Conservation (phyloP, 2,113 vertebrate genomes). For the Scortum barcoo region DNA sequence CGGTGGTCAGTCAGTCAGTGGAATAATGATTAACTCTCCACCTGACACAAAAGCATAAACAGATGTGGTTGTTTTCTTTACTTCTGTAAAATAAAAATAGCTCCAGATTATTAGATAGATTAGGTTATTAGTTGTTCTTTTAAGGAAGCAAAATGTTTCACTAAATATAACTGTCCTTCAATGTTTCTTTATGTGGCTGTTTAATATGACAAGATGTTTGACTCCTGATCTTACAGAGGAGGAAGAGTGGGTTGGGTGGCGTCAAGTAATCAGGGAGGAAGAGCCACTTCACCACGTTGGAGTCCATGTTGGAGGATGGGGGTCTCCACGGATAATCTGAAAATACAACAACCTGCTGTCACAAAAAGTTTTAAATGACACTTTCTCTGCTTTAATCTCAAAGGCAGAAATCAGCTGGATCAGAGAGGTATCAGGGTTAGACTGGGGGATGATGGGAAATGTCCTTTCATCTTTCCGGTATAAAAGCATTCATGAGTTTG, state of each 20-base stretch:
- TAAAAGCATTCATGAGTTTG: neutral
- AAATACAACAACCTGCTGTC: neutral
- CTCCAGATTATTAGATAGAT: too few species aligned
- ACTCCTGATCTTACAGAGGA: slow-evolving; percentile 89
- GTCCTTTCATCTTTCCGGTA: neutral
- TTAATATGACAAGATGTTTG: neutral
- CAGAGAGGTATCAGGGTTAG: neutral
- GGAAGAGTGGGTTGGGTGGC: slow-evolving; percentile 92
- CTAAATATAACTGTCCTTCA: too few species aligned
- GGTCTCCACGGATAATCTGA: slow-evolving; percentile 96
- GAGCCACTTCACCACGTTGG: slow-evolving; percentile 96
- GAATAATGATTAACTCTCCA: too few species aligned
- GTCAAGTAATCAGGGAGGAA: slow-evolving; percentile 95
- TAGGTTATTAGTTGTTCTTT: too few species aligned
- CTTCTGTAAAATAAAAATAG: too few species aligned
- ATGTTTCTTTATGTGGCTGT: too few species aligned
- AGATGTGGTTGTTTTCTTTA: too few species aligned
- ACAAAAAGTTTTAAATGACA: neutral
- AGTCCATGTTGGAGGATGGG: slow-evolving; percentile 88
- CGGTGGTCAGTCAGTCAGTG: too few species aligned
- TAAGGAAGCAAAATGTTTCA: too few species aligned
- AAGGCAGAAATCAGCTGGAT: neutral
- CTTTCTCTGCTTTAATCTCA: neutral
- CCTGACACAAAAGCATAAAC: neutral
- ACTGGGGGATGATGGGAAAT: neutral